These are phyloP conservation scores for Zele albiditarsus DNA, from an alignment of 2,888 invertebrate genomes.

Conservation along the genomic window DNA sequence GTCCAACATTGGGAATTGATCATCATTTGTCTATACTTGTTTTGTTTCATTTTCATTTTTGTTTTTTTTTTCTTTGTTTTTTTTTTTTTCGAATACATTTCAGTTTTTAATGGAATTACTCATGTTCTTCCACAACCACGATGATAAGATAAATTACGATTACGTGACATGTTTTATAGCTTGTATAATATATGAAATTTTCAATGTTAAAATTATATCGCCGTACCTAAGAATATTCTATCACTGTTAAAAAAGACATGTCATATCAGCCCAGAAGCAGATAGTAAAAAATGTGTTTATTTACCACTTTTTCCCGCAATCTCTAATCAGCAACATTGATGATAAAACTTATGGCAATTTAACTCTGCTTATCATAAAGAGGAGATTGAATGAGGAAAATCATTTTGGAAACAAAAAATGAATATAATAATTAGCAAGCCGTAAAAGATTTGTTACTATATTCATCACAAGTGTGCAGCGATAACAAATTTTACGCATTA, in stretches of 20 bases:
- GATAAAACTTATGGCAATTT: background rate
- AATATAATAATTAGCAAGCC: background rate
- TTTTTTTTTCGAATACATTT: background rate
- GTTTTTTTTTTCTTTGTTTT: background rate
- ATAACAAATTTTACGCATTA: background rate
- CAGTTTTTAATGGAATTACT: background rate
- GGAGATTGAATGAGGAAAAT: background rate
- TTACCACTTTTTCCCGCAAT: no score
- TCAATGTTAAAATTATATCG: background rate
- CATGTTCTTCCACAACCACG: no score
- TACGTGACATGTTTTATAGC: background rate
- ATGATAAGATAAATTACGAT: conserved; percentile 6
- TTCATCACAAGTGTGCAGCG: background rate
- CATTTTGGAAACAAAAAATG: background rate
- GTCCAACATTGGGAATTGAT: background rate
- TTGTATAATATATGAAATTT: background rate
- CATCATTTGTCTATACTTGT: background rate
- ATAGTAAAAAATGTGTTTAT: no score
- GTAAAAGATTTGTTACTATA: background rate
- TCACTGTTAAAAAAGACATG: no score
- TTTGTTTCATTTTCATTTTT: background rate
- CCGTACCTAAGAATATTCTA: background rate
- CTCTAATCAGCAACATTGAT: background rate
- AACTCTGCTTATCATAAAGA: background rate
- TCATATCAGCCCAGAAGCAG: no score